Evolutionary conservation across 2,113 vertebrate genomes (phyloP), one percentile per base, ranked within the genome.

Genomic region (Alces alces): DNA sequence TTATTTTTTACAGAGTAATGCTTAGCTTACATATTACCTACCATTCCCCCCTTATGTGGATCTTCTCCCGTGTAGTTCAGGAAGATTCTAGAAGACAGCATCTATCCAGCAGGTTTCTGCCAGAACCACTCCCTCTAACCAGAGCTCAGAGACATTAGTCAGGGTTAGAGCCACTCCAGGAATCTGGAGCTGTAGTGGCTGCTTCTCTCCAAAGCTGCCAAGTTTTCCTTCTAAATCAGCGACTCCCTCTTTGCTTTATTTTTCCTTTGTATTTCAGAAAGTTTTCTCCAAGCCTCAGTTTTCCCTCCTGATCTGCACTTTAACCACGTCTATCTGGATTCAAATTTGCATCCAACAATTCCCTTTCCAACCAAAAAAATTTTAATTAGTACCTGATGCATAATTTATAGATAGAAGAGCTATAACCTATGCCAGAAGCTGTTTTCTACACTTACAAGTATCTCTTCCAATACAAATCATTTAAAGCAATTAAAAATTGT

Each of bases 361-460:
- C 97, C 90, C 95, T 96, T 43, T 98, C 92, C 91, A 96, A 96
- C 96, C 58, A 27, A 80, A 86, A 89, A 64, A 45, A n/a, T 86
- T 95, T 97, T 98, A 97, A 98, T 98, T 98, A 97, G 92, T 86
- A 85, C 93, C 78, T 79, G 80, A 97, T 98, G 70, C 95, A 95
- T 97, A 97, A 97, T 97, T 96, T 96, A 97, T 97, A 84, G 92
- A 30, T 33, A 78, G 96, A 97, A 97, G 96, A 88, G 84, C 96
- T 79, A 86, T 89, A 88, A 73, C 87, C 52, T 60, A 43, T 84
- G 88, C 96, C 93, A 96, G 91, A 96, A 96, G 70, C 92, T 91
- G 39, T 97, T 86, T 95, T 96, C 93, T 85, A 76, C 54, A 93
- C 86, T 95, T 79, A 61, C 55, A 95, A 93, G 76, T 78, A 94